A percentile compares a stretch with the other conserved stretches of the same genome.
phyloP scores from a whole-genome alignment of 2,888 invertebrate genomes.

The Rhamnusium bicolor region DNA sequence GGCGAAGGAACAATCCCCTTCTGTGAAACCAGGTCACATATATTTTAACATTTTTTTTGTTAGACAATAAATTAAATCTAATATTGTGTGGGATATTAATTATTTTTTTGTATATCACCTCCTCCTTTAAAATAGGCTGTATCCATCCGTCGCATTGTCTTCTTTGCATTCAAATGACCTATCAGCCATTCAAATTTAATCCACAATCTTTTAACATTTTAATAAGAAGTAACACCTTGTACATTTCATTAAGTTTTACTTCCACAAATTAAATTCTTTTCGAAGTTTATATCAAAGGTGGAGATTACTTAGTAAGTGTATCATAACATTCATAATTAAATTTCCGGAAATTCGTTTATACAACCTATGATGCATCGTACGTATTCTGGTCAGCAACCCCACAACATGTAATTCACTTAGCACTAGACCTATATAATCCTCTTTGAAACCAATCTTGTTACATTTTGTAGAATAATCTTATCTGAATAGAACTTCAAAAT shows the following conservation, averaged over 20 bases:
- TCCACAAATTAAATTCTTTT: neutral
- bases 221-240: too few species aligned
- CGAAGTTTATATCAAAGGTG: constrained; percentile 9
- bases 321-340: constrained; percentile 19
- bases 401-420: constrained; percentile 7
- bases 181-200: too few species aligned
- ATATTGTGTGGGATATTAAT: too few species aligned
- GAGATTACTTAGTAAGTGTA: constrained; percentile 19
- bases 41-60: too few species aligned
- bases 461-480: constrained; percentile 1
- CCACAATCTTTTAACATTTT: too few species aligned
- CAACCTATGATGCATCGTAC: constrained; percentile 24
- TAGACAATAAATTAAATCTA: too few species aligned
- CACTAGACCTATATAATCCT: constrained; percentile 16
- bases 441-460: constrained; percentile 8
- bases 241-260: neutral
- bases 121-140: too few species aligned
- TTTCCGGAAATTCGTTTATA: constrained; percentile 32
- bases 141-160: too few species aligned
- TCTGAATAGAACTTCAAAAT: neutral
- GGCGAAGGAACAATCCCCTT: too few species aligned
- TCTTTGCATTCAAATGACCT: too few species aligned
- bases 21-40: too few species aligned
- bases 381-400: constrained; percentile 28
- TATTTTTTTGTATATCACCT: too few species aligned